Percentiles rank a stretch among this genome's conserved stretches.
Conservation (phyloP, 2,888 invertebrate species). For the Gymnoscelis rufifasciata region DNA sequence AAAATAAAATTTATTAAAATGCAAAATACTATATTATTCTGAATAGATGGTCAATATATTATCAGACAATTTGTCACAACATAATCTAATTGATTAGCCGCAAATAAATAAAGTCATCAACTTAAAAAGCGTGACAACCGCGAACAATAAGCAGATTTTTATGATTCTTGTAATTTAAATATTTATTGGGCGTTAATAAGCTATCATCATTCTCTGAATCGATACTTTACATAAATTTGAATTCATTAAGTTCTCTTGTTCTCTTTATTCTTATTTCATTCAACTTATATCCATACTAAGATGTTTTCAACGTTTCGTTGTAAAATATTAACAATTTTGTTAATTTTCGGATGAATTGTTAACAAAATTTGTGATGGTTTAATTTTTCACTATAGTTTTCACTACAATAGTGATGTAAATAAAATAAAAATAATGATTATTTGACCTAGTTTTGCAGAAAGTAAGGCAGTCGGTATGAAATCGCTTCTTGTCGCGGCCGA, state of each 20-base stretch:
- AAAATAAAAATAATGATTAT: constrained; percentile 55
- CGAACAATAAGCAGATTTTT: constrained; percentile 26
- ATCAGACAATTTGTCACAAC: background rate
- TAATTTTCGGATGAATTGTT: too few species aligned
- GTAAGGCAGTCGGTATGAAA: constrained; percentile 35
- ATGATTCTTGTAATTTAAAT: constrained; percentile 23
- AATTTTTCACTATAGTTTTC: constrained; percentile 63
- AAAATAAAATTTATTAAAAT: too few species aligned
- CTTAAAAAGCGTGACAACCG: constrained; percentile 15
- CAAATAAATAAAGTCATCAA: constrained; percentile 15
- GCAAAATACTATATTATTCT: too few species aligned
- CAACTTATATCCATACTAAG: constrained; percentile 5
- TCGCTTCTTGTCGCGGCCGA: constrained; percentile 42
- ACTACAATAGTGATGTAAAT: constrained; percentile 46
- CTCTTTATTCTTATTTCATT: constrained; percentile 22
- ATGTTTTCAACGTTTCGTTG: background rate
- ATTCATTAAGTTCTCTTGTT: constrained; percentile 30
- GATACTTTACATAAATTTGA: constrained; percentile 43
- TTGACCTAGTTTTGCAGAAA: constrained; percentile 70
- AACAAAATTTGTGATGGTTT: constrained; percentile 51
- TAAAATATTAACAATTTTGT: too few species aligned
- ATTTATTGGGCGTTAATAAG: constrained; percentile 36
- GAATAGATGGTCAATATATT: background rate
- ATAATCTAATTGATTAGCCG: constrained; percentile 6
- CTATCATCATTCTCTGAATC: constrained; percentile 32